Base-by-base conservation (phyloP, 2,113 vertebrate genomes). In the Crotophaga sulcirostris region DNA sequence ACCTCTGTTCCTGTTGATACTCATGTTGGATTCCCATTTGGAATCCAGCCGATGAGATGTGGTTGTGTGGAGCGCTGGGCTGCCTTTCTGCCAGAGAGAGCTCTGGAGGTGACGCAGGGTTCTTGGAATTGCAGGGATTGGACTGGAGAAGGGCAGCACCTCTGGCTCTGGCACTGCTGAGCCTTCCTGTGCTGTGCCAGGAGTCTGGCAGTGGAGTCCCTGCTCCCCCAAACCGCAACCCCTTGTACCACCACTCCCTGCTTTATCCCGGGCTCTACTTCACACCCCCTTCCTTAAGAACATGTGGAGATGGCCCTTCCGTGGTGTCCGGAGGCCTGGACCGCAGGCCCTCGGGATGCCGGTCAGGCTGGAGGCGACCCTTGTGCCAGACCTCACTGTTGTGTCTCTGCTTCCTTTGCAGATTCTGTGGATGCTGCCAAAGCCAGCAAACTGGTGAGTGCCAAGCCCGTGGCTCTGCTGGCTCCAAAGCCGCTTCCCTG, bases 371-470 rank as follows among this genome's bases (percentile, higher is more conserved):
- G 29, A 29, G 49, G 36, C 5, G 1, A 13, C 29, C 42, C 18
- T 23, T 2, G 36, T 28, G 17, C 52, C 25, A 6, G 2, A 12
- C 3, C 63, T 80, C 38, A 75, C 2, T 28, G 5, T 7, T 56
- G 87, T 91, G 11, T 81, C 68, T 96, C 78, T 96, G 13, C 90
- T 90, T 82, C 40, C 89, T 96, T 89, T 31, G 13, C 96, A 96
- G 96, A 96, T 73, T 93, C 96, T 75, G 69, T 96, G 91, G 98
- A 98, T 25, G 97, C 98, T 9, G 67, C 98, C 76, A 99, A 98
- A 94, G 97, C 98, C 84, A 98, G 98, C 94, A 99, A 99, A 97
- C 96, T 98, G 98, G 99, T 99, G 97, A 99, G 99, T 99, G n/a
- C 84, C 40, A 55, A 14, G 83, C 66, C 42, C 7, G 10, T 5